Base-by-base conservation (phyloP, 30 jellyfish, hydroid and myxozoan species). In the Aurelia coerulea region DNA sequence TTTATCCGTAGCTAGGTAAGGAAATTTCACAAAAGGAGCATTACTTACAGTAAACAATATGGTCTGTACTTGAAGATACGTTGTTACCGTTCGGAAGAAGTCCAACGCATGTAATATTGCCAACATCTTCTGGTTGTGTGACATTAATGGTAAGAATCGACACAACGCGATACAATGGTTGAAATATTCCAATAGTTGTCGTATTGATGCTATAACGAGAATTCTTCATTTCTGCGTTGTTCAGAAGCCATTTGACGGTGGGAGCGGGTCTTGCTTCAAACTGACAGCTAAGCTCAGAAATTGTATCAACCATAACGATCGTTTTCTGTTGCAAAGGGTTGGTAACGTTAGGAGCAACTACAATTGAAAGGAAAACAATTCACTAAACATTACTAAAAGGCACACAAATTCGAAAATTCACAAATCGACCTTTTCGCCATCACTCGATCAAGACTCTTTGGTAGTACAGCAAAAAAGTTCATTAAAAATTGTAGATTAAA, bases 1-100 rank as follows among this genome's bases (percentile, higher is more conserved):
- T 23, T 23, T 23, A 23, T 23, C 29, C 29, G 29, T 23, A 23
- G 29, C 29, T 23, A 23, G 29, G 29, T 23, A 23, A 23, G 29
- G 29, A 23, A 23, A 23, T 23, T 23, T 23, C 29, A 23, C 29
- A 23, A 23, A 23, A 23, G 29, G 29, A 23, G 29, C 29, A 23
- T 23, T 58, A 82, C 97, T 76, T 83, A 90, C 97, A 90, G 78
- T 81, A 76, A 9, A 90, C 97, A 18, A 49, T 59, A 62, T 79
- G 89, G 41, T 65, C 68, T 2, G 91, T 74, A 4, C 42, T 14
- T 14, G 89, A 73, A n/a, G 88, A 12, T 31, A 37, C 60, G 34
- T 81, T 75, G n/a, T 23, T 23, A 23, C 73, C 86, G 33, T 46
- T 76, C 0, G 86, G 88, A 17, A 78, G 39, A 4, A 39, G 34